These are phyloP conservation scores for Triplophysa siluroides DNA, from an alignment of 2,113 vertebrate species.

Conservation along the genomic window DNA sequence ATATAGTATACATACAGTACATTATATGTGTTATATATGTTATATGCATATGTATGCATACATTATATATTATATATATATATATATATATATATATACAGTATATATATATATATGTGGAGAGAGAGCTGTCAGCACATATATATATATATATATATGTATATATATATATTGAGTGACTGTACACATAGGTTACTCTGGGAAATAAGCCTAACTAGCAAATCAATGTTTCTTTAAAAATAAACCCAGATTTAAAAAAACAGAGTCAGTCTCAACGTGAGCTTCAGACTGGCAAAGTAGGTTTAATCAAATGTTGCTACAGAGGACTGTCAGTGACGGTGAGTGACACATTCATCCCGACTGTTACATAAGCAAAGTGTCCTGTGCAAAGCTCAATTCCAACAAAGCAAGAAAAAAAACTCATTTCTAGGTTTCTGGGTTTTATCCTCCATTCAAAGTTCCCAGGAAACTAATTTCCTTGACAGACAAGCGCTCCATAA, in stretches of 20 bases:
- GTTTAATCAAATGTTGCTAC: slow-evolving; percentile 71
- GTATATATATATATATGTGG: too few species aligned
- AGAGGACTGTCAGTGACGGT: slow-evolving; percentile 68
- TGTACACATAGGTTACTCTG: background rate
- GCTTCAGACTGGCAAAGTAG: slow-evolving; percentile 63
- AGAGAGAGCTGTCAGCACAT: too few species aligned
- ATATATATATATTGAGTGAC: background rate
- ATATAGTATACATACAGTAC: too few species aligned
- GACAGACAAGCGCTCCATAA: slow-evolving; percentile 73
- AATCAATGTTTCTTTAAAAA: slow-evolving; percentile 4
- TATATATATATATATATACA: background rate
- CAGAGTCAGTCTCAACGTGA: slow-evolving; percentile 5
- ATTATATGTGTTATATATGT: too few species aligned
- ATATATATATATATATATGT: background rate
- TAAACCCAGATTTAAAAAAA: slow-evolving; percentile 6
- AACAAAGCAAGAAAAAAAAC: slow-evolving; percentile 61
- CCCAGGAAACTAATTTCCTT: slow-evolving; percentile 69
- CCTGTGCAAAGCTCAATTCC: slow-evolving; percentile 45
- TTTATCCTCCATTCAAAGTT: slow-evolving; percentile 67
- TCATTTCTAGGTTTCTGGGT: slow-evolving; percentile 65
- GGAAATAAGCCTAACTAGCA: background rate
- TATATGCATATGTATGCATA: too few species aligned
- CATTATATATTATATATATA: background rate
- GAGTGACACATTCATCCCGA: slow-evolving; percentile 75
- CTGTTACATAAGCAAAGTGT: slow-evolving; percentile 69